phyloP scores from a whole-genome alignment of 2,113 vertebrate genomes.

The Cynoglossus semilaevis region DNA sequence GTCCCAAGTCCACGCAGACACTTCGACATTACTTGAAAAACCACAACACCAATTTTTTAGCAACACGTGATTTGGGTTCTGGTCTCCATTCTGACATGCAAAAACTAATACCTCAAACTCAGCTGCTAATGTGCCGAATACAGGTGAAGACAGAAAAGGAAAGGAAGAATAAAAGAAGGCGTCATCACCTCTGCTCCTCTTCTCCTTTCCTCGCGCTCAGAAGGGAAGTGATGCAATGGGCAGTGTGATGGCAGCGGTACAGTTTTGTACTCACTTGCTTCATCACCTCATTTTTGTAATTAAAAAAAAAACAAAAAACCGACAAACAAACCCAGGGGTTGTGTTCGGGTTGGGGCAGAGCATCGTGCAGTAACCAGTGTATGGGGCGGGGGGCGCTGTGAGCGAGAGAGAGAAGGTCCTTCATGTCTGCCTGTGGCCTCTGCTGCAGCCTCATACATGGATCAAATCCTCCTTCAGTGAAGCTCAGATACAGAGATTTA shows the following conservation, averaged over 20 bases:
- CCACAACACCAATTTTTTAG: slow-evolving; percentile 60
- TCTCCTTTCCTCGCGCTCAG: slow-evolving; percentile 52
- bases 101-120: slow-evolving; percentile 97
- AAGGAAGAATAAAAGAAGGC: slow-evolving; percentile 41
- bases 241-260: slow-evolving; percentile 62
- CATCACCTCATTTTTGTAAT: slow-evolving; percentile 74
- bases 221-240: slow-evolving; percentile 67
- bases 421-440: slow-evolving; percentile 33
- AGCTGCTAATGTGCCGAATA: slow-evolving; percentile 80
- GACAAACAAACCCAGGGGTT: slow-evolving; percentile 65
- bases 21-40: slow-evolving; percentile 65
- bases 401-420: slow-evolving; percentile 40
- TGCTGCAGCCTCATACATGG: slow-evolving; percentile 32
- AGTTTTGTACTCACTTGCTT: slow-evolving; percentile 72
- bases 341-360: slow-evolving; percentile 50
- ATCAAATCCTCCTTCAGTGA: slow-evolving; percentile 26
- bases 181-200: slow-evolving; percentile 42
- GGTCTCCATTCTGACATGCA: slow-evolving; percentile 94
- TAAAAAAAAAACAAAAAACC: slow-evolving; percentile 10
- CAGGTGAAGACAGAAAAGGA: slow-evolving; percentile 39
- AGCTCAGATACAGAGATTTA: slow-evolving; percentile 34
- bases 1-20: slow-evolving; percentile 63
- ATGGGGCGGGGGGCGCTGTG: slow-evolving; percentile 37
- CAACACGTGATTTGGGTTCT: slow-evolving; percentile 88
- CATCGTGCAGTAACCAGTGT: slow-evolving; percentile 53